Base-by-base conservation (phyloP, 2,888 invertebrate species). In the Brachyptera risi region DNA sequence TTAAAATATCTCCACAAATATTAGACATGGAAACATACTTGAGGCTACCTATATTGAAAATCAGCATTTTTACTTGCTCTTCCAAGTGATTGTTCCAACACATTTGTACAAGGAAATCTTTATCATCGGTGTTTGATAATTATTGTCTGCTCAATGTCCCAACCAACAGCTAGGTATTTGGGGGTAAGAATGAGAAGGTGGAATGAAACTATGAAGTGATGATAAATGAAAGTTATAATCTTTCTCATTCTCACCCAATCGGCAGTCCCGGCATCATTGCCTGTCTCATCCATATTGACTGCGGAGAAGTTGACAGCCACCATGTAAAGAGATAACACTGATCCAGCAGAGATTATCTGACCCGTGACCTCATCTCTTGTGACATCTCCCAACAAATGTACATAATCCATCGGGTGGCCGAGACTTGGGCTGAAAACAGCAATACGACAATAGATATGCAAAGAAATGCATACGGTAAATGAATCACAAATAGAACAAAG, bases 161-260 rank as follows among this genome's bases (percentile, higher is more conserved):
- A n/a, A n/a, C n/a, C n/a, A n/a, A n/a, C n/a, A n/a, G n/a, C n/a
- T n/a, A n/a, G n/a, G n/a, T n/a, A n/a, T n/a, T n/a, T n/a, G n/a
- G n/a, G n/a, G n/a, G n/a, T n/a, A n/a, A n/a, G n/a, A n/a, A n/a
- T n/a, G n/a, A n/a, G n/a, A n/a, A n/a, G n/a, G n/a, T n/a, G n/a
- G n/a, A n/a, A n/a, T n/a, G n/a, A n/a, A n/a, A n/a, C n/a, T n/a
- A n/a, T n/a, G n/a, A n/a, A n/a, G n/a, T n/a, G n/a, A n/a, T n/a
- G n/a, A n/a, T n/a, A n/a, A n/a, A n/a, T n/a, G n/a, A n/a, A n/a
- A n/a, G n/a, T n/a, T n/a, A n/a, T n/a, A n/a, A n/a, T n/a, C n/a
- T n/a, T n/a, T n/a, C n/a, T 78, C 70, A 87, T n/a, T n/a, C 72
- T 78, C 70, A 87, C 88, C 86, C 86, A 87, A 69, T 88, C 87